Evolutionary conservation across 2,797 vertebrate species (phyloP), one percentile per base, ranked within the genome.

Genomic region (Thripadectes ignobilis): DNA sequence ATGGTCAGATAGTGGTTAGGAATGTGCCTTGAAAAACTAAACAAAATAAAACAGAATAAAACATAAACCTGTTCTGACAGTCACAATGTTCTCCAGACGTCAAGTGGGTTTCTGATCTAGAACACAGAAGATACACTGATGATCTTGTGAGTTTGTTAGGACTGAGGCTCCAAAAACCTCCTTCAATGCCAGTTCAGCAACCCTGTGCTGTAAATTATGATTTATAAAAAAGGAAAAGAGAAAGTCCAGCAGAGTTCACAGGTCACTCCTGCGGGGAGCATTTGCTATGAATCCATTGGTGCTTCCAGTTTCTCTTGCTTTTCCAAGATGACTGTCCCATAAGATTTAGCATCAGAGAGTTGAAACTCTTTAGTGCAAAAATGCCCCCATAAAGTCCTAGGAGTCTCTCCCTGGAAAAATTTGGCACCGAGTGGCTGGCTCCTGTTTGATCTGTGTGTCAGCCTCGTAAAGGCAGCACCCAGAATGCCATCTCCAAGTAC

Each of bases 361-460:
- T 94, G 75, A 95, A 96, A 89, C 26, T 85, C 80, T 92, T 97
- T 79, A 97, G 97, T 98, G 97, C 95, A 97, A 96, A 94, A 91
- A 93, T 58, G 82, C 38, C 81, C 62, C 68, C 61, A 8, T 20
- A 9, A 85, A 91, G 77, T 54, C 92, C 96, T 92, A 45, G 16
- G 48, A 80, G 66, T 95, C 66, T 93, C 75, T 24, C 73, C 76
- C 89, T 65, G 62, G 72, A 88, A 92, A 93, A 90, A 85, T 97
- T 98, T 98, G 97, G 98, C 97, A 98, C 98, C 96, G 51, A 73
- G 94, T 72, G 68, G 74, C 81, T 94, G 86, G 91, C 80, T 94
- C 91, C 68, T 61, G 77, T 85, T 69, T 82, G 69, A 89, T 72
- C 82, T 81, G 69, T 29, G 51, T 88, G 73, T 62, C 51, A 8